These are phyloP conservation scores for Kryptolebias ocellatus DNA, from an alignment of 2,797 vertebrate genomes.

Conservation along the genomic window DNA sequence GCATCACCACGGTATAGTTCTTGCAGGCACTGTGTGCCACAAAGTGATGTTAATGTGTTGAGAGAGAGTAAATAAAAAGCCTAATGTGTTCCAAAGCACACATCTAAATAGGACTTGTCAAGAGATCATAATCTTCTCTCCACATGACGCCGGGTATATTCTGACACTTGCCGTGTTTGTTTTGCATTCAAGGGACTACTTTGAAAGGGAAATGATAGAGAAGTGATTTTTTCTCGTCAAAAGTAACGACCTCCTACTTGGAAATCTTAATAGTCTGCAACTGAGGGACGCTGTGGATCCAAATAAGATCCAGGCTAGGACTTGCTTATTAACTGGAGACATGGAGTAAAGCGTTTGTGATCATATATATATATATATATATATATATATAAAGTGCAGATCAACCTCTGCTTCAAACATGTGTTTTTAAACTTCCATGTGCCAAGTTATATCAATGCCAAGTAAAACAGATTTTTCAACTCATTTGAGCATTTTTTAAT, in stretches of 20 bases:
- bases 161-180: constrained; percentile 63
- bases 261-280: constrained; percentile 58
- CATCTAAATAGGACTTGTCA: constrained; percentile 74
- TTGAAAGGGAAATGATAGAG: constrained; percentile 69
- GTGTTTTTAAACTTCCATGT: background rate
- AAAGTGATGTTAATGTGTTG: constrained; percentile 66
- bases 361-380: constrained; percentile 15
- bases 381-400: constrained; percentile 8
- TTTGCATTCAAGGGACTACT: constrained; percentile 62
- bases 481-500: background rate
- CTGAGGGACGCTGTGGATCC: constrained; percentile 40
- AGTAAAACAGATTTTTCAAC: background rate
- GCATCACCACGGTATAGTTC: constrained; percentile 37
- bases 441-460: background rate
- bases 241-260: constrained; percentile 70
- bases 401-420: constrained; percentile 7
- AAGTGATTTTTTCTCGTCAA: constrained; percentile 71
- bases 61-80: constrained; percentile 70
- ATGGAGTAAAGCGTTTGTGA: constrained; percentile 15
- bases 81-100: constrained; percentile 66
- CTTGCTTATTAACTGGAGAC: constrained; percentile 27
- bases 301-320: constrained; percentile 44
- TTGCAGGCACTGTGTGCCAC: constrained; percentile 48
- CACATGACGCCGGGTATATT: constrained; percentile 54
- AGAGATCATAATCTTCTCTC: constrained; percentile 66